Base-by-base conservation (phyloP, 2,888 invertebrate species). In the Cyrtodaria siliqua region DNA sequence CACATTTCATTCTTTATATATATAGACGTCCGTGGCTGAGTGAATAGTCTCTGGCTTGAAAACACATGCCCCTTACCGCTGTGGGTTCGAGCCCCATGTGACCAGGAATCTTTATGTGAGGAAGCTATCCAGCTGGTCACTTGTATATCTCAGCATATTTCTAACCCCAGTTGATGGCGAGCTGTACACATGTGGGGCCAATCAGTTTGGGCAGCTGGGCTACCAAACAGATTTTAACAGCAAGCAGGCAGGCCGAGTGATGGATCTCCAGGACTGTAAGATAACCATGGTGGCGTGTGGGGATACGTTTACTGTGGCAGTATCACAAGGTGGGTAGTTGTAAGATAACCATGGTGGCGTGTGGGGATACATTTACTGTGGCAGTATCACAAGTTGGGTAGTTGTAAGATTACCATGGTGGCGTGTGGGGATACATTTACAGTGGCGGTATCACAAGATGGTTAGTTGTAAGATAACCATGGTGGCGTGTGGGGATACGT, bases 401-500 rank as follows among this genome's bases (percentile, higher is more conserved):
- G 2, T 2, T 16, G 20, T 23, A 82, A 79, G 44, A 82, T 92
- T 24, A 66, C 77, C 26, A 74, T 76, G 56, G 87, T 93, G 2
- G 87, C 89, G 0, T 92, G 93, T 87, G 93, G 93, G 0, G 92
- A 93, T 69, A 92, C 92, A 0, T 92, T 91, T 77, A 91, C 92
- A 27, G 87, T 92, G 1, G 91, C 90, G 38, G 90, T 89, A 14
- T 79, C 89, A 26, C 84, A 89, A 76, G 91, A 92, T 86, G 75
- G 56, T 59, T 47, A n/a, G 2, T 2, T 16, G 20, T 23, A 82
- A 79, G 44, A 82, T 92, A 24, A 66, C 77, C 26, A 74, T 76
- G 56, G 87, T 93, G 2, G 87, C 89, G 0, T 92, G 93, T 87
- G 93, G 93, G 0, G 92, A 93, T 69, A 92, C 92, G 0, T 92